Evolutionary conservation across 2,888 invertebrate species (phyloP).

Genomic region (Polydrusus tereticollis): DNA sequence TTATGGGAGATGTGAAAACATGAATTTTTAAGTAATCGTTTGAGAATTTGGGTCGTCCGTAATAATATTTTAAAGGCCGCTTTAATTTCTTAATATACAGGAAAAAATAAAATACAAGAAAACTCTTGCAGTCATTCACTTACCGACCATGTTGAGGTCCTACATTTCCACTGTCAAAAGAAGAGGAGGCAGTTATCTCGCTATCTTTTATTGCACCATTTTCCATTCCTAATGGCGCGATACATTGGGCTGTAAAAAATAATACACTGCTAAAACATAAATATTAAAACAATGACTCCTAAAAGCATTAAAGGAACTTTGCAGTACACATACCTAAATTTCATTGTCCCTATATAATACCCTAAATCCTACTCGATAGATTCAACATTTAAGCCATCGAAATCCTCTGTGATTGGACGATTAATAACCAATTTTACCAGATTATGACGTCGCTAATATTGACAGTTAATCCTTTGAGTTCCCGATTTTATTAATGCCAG

Average conservation of each 20-base stretch:
- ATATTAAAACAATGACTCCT: no score
- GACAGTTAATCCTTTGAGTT: conserved; percentile 36
- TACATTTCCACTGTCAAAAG: conserved; percentile 87
- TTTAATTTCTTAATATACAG: background rate
- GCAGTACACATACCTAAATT: conserved; percentile 3
- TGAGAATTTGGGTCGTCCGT: background rate
- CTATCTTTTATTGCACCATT: conserved; percentile 84
- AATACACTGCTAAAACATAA: no score
- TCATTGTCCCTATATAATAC: conserved; percentile 16
- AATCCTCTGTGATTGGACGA: conserved; percentile 40
- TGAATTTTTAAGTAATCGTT: conserved; percentile 19
- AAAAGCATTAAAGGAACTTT: no score
- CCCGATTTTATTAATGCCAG: background rate
- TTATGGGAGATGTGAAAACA: background rate
- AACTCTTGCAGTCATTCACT: conserved; percentile 55
- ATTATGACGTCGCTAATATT: conserved; percentile 39
- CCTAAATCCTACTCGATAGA: conserved; percentile 27
- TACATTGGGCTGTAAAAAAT: conserved; percentile 80
- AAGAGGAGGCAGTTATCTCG: conserved; percentile 87
- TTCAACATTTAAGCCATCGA: conserved; percentile 26
- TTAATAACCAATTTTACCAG: conserved; percentile 47
- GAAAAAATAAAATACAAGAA: background rate
- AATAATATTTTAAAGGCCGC: conserved; percentile 13
- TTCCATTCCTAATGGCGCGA: conserved; percentile 88
- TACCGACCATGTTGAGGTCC: conserved; percentile 90